Percentiles rank a stretch among this genome's conserved stretches.
Conservation (phyloP, 2,888 invertebrate species). For the Ophion ellenae region DNA sequence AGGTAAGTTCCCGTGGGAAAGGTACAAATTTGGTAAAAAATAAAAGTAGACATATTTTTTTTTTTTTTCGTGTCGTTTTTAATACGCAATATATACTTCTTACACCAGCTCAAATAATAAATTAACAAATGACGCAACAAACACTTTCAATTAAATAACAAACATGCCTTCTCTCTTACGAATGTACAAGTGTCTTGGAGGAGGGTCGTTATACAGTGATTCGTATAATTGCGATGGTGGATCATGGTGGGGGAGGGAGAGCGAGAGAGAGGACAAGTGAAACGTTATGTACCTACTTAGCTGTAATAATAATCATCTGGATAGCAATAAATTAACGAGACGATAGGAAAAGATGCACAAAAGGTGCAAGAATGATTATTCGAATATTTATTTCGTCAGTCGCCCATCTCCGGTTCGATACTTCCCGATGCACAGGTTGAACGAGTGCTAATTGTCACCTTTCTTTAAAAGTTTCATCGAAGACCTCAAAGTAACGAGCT, state of each 20-base stretch:
- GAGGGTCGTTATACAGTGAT: not conserved
- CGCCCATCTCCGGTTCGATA: not conserved
- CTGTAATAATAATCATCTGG: conserved; percentile 57
- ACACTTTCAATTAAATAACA: conserved; percentile 69
- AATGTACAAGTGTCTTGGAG: conserved; percentile 39
- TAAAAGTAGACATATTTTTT: not conserved
- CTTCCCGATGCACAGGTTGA: not conserved
- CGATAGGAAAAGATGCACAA: conserved; percentile 6
- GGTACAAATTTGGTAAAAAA: not conserved
- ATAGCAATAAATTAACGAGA: conserved; percentile 62
- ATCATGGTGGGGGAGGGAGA: not conserved
- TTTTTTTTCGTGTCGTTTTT: conserved; percentile 26
- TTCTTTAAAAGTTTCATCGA: too few species aligned
- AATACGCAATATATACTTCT: conserved; percentile 25
- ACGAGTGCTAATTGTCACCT: too few species aligned
- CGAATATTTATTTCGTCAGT: not conserved
- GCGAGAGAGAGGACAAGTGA: not conserved
- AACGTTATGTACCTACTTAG: conserved; percentile 54
- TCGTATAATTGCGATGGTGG: not conserved
- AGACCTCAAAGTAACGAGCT: too few species aligned
- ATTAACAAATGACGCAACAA: conserved; percentile 68
- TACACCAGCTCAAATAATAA: conserved; percentile 65
- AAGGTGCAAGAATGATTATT: not conserved
- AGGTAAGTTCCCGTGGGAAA: not conserved
- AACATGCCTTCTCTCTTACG: conserved; percentile 38